Evolutionary conservation across 2,888 invertebrate genomes (phyloP), one percentile per base, ranked within the genome.

Genomic region (Pandemis heparana): DNA sequence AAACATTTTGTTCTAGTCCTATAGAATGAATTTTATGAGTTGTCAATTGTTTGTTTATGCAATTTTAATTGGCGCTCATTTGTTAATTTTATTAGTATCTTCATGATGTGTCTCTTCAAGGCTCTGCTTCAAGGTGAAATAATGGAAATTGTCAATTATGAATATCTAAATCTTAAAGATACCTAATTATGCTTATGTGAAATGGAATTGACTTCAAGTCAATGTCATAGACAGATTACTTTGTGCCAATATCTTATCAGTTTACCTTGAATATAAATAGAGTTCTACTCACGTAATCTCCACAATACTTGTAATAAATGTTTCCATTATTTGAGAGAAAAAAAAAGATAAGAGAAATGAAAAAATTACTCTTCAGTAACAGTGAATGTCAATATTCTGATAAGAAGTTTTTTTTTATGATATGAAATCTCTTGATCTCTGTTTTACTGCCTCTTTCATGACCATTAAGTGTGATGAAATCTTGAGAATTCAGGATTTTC

Each of bases 1-100:
- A 46, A 69, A 77, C 75, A 79, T 70, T 75, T 76, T 79, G 79
- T 80, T 80, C 64, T 79, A 53, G 74, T 66, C 66, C 38, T 18
- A 60, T 68, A 16, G 64, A 75, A 72, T 32, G 23, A 12, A 63
- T 66, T 46, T 16, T 16, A 10, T 56, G 43, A 41, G 46, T 66
- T 60, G 16, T 70, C 59, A 71, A n/a, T 38, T 71, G 71, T 74
- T 66, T 67, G 64, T 74, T 74, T 64, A 68, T 68, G 16, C 38
- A 10, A 10, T 70, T 66, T 70, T 70, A 62, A 74, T 74, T 74
- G 62, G 18, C 74, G 70, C 66, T 70, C 38, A 67, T 43, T 51
- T 74, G 69, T 69, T 69, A 68, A 68, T 63, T 69, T 10, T 69
- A 74, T 66, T 66, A 66, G 53, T 62, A 56, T 62, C 43, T 18